These are phyloP conservation scores for Oryzias dopingdopingensis DNA, from an alignment of 2,797 vertebrate species.

Conservation along the genomic window DNA sequence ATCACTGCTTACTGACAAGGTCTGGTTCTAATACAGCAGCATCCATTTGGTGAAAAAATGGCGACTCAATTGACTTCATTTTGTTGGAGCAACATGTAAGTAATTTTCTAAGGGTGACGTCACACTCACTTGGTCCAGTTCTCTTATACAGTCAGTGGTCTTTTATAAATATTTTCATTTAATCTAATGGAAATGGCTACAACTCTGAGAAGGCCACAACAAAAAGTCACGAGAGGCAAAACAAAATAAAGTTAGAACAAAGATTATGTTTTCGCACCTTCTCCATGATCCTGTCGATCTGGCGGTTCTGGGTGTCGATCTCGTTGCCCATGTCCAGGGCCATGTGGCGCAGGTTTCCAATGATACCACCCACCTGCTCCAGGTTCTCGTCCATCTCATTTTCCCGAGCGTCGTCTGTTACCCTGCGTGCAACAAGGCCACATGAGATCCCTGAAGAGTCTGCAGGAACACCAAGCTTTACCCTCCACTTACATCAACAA, in stretches of 20 bases:
- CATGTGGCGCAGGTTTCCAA: constrained; percentile 99
- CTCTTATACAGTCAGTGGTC: too few species aligned
- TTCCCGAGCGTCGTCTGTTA: constrained; percentile 98
- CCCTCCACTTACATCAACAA: constrained; percentile 1
- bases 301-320: constrained; percentile 99
- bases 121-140: too few species aligned
- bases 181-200: too few species aligned
- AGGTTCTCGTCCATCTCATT: constrained; percentile 99
- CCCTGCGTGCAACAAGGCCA: constrained; percentile 74
- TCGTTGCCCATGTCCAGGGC: constrained; percentile 99
- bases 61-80: too few species aligned
- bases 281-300: constrained; percentile 99
- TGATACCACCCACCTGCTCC: constrained; percentile 97
- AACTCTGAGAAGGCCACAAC: too few species aligned
- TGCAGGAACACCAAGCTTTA: neutral
- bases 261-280: constrained; percentile 76
- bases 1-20: too few species aligned
- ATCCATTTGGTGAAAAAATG: too few species aligned
- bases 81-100: too few species aligned
- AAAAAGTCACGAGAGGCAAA: neutral
- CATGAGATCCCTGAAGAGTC: constrained; percentile 1
- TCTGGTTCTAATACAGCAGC: too few species aligned
- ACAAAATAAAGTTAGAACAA: neutral
- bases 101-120: too few species aligned
- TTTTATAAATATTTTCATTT: too few species aligned